phyloP scores from a whole-genome alignment of 2,797 vertebrate species.

The Sitta carolinensis region DNA sequence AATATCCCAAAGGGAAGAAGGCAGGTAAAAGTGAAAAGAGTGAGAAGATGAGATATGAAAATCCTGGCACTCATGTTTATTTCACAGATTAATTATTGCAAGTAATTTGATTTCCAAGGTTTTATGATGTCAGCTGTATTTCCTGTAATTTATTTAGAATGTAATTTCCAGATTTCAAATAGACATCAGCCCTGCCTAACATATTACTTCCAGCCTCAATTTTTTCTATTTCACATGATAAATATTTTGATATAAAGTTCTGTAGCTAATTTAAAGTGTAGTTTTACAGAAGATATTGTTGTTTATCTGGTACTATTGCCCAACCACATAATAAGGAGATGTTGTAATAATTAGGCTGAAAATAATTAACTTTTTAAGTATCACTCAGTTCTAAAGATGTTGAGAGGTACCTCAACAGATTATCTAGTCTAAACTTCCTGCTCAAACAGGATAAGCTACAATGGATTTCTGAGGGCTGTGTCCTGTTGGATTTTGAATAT shows the following conservation, averaged over 20 bases:
- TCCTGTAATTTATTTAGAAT: neutral
- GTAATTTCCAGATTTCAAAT: neutral
- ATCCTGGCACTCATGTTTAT: neutral
- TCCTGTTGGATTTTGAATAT: neutral
- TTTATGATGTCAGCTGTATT: neutral
- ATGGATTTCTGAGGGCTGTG: neutral
- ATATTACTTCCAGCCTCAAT: neutral
- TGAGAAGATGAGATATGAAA: constrained; percentile 12
- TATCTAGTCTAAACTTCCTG: neutral
- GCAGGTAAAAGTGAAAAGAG: neutral
- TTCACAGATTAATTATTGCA: constrained; percentile 37
- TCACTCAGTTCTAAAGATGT: neutral
- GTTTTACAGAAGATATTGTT: neutral
- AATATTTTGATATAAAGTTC: neutral
- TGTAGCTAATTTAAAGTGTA: neutral
- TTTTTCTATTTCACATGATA: neutral
- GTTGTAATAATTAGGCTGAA: neutral
- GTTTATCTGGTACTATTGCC: neutral
- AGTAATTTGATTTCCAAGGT: constrained; percentile 8
- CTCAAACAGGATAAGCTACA: neutral
- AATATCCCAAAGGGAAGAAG: neutral
- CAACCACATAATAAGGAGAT: neutral
- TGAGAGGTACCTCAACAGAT: neutral
- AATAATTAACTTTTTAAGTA: neutral
- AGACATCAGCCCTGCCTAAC: neutral